Conservation (phyloP, 1,140 invertebrate genomes). For the Leptinotarsa lineolata region DNA sequence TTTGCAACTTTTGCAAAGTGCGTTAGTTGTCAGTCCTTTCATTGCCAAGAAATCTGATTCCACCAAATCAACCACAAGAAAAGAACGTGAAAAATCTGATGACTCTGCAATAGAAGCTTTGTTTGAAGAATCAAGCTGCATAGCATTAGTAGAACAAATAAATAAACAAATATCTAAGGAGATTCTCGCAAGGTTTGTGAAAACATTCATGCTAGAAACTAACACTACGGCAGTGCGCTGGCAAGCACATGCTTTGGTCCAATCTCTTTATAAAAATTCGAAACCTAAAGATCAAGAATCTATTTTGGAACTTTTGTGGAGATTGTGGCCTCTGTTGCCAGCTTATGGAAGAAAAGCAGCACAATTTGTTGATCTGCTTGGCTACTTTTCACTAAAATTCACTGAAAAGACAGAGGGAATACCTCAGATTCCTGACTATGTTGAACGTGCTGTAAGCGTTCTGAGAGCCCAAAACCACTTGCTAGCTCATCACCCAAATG, state of each 20-base stretch:
- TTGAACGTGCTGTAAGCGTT: conserved; percentile 83
- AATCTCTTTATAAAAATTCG: conserved; percentile 87
- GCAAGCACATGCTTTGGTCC: conserved; percentile 89
- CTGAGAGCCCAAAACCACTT: conserved; percentile 86
- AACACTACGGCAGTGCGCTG: conserved; percentile 91
- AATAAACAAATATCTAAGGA: conserved; percentile 71
- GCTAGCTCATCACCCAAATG: conserved; percentile 90
- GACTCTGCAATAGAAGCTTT: conserved; percentile 69
- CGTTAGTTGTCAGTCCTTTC: conserved; percentile 68
- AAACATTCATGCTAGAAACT: conserved; percentile 90
- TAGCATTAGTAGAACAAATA: conserved; percentile 72
- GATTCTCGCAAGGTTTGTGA: conserved; percentile 79
- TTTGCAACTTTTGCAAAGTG: conserved; percentile 85
- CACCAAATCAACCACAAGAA: conserved; percentile 49
- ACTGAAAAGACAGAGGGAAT: conserved; percentile 44
- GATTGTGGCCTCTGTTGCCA: conserved; percentile 87
- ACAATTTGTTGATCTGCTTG: conserved; percentile 95
- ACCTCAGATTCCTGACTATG: conserved; percentile 70
- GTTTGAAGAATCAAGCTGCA: conserved; percentile 73
- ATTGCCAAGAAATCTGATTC: conserved; percentile 37
- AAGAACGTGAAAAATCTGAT: conserved; percentile 70
- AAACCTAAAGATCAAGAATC: conserved; percentile 74
- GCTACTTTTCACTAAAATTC: conserved; percentile 58
- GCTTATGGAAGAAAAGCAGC: conserved; percentile 90
- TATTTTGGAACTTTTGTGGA: conserved; percentile 85